Conservation (phyloP, 2,888 invertebrate species). For the Netelia fuscicornis region DNA sequence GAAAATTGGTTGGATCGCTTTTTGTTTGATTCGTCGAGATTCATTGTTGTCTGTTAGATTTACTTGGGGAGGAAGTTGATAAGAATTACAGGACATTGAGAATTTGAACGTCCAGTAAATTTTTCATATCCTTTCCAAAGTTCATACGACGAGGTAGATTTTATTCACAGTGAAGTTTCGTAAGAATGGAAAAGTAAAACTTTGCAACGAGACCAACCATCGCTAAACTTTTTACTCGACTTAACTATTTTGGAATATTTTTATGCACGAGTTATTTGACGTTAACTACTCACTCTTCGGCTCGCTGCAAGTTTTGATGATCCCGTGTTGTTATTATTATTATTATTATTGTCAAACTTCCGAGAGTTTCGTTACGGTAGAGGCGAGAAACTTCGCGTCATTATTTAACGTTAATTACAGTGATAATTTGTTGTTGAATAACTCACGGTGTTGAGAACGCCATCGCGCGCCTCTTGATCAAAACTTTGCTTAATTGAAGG, state of each 20-base stretch:
- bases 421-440: too few species aligned
- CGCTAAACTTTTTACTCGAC: too few species aligned
- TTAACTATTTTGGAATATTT: neutral
- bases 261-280: neutral
- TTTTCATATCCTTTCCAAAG: neutral
- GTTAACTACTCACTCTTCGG: neutral
- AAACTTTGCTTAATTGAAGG: too few species aligned
- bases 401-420: neutral
- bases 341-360: slow-evolving; percentile 7
- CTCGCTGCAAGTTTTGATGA: neutral
- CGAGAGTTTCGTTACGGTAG: neutral
- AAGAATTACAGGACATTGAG: neutral
- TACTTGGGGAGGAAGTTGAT: neutral
- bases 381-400: neutral
- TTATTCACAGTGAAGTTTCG: neutral
- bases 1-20: neutral
- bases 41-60: neutral
- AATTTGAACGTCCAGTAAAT: neutral
- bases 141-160: neutral
- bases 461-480: too few species aligned
- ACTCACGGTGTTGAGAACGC: too few species aligned
- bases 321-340: neutral
- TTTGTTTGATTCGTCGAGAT: neutral
- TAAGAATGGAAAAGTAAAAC: neutral
- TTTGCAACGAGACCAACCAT: too few species aligned